These are phyloP conservation scores for Sparus aurata DNA, from an alignment of 2,797 vertebrate genomes.

Conservation along the genomic window DNA sequence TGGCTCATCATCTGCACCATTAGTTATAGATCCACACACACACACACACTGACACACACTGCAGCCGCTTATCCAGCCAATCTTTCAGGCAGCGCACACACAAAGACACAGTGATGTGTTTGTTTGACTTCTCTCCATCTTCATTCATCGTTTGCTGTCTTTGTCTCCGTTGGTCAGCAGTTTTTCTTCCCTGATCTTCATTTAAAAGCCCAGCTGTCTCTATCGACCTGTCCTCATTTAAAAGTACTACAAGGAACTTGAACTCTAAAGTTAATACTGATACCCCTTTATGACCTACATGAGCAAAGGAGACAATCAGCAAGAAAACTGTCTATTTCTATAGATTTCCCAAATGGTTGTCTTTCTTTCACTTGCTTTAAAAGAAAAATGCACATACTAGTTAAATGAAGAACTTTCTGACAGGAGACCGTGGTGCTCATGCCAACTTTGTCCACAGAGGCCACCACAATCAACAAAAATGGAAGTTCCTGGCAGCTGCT, in stretches of 20 bases:
- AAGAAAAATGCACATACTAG: too few relatives aligned
- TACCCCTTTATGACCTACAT: too few relatives aligned
- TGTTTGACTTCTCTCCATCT: slow-evolving; percentile 2
- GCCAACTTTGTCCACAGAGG: too few relatives aligned
- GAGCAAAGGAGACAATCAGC: too few relatives aligned
- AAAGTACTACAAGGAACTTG: neutral
- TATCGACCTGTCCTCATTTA: neutral
- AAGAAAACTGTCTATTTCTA: too few relatives aligned
- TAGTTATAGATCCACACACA: slow-evolving; percentile 70
- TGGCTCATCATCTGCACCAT: slow-evolving; percentile 68
- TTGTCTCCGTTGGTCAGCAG: slow-evolving; percentile 15
- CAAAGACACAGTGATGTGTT: slow-evolving; percentile 22
- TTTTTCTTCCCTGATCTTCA: neutral
- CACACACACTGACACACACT: neutral
- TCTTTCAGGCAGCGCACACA: slow-evolving; percentile 25
- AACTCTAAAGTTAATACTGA: too few relatives aligned
- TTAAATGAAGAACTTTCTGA: too few relatives aligned
- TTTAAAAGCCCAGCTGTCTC: neutral
- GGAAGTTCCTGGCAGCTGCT: too few relatives aligned
- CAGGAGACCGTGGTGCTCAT: too few relatives aligned
- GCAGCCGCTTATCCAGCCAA: slow-evolving; percentile 18
- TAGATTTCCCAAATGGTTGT: too few relatives aligned
- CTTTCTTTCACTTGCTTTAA: too few relatives aligned
- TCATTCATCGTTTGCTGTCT: slow-evolving; percentile 10
- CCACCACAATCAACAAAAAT: too few relatives aligned